Conservation (phyloP, 2,113 vertebrate species). For the Phalacrocorax carbo region DNA sequence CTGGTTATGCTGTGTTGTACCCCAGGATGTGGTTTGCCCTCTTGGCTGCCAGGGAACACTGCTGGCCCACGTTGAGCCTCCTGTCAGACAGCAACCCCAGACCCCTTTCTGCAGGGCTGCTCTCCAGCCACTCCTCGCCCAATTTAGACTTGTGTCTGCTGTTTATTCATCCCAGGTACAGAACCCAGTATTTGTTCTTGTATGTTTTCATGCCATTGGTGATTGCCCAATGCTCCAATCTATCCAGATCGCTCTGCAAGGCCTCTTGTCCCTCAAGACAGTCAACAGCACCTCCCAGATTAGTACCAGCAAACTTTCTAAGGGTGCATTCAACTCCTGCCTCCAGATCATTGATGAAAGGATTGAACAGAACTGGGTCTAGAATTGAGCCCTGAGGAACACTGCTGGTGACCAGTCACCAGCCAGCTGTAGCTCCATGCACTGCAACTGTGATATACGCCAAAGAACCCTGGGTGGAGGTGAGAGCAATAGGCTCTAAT, state of each 20-base stretch:
- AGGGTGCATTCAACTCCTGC: neutral
- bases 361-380: neutral
- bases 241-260: neutral
- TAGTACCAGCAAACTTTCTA: neutral
- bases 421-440: neutral
- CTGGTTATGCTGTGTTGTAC: too few species aligned
- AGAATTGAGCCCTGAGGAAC: neutral
- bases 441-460: neutral
- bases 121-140: neutral
- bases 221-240: neutral
- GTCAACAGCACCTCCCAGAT: neutral
- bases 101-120: neutral
- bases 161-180: neutral
- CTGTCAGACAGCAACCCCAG: too few species aligned
- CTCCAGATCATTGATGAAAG: neutral
- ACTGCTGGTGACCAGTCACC: fast-evolving
- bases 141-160: neutral
- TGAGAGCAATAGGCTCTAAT: neutral
- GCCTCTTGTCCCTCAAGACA: neutral
- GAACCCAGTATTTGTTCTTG: neutral
- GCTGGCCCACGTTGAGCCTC: too few species aligned
- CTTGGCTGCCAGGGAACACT: too few species aligned
- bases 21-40: too few species aligned
- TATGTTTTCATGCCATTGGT: neutral
- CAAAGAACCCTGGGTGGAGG: neutral